Conservation (phyloP, 2,888 invertebrate genomes). For the Nemurella pictetii region DNA sequence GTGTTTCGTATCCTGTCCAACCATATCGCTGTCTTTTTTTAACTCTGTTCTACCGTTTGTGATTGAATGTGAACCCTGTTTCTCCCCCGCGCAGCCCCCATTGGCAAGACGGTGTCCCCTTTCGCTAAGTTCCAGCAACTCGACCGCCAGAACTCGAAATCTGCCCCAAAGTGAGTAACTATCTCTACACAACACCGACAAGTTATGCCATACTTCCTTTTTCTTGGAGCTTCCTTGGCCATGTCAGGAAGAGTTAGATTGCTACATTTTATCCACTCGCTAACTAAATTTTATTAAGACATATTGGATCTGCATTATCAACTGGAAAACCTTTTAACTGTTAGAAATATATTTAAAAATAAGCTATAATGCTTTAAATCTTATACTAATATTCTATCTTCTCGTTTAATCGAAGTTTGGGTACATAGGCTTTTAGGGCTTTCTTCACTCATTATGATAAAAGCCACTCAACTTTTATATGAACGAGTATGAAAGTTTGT, state of each 20-base stretch:
- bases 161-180: constrained; percentile 73
- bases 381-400: neutral
- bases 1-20: neutral
- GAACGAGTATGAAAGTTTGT: neutral
- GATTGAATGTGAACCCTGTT: constrained; percentile 33
- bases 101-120: constrained; percentile 73
- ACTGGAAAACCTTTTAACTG: too few species aligned
- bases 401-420: neutral
- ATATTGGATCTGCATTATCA: too few species aligned
- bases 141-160: constrained; percentile 81
- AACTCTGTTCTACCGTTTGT: neutral
- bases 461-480: neutral
- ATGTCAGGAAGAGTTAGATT: neutral
- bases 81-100: constrained; percentile 32
- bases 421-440: neutral
- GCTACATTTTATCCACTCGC: too few species aligned
- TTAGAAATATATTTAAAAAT: too few species aligned
- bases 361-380: neutral
- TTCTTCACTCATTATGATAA: neutral
- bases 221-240: neutral
- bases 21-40: neutral
- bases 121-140: constrained; percentile 91
- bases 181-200: neutral
- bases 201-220: neutral
- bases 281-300: too few species aligned